phyloP scores from a whole-genome alignment of 2,888 invertebrate genomes.

The Sericinus montela region DNA sequence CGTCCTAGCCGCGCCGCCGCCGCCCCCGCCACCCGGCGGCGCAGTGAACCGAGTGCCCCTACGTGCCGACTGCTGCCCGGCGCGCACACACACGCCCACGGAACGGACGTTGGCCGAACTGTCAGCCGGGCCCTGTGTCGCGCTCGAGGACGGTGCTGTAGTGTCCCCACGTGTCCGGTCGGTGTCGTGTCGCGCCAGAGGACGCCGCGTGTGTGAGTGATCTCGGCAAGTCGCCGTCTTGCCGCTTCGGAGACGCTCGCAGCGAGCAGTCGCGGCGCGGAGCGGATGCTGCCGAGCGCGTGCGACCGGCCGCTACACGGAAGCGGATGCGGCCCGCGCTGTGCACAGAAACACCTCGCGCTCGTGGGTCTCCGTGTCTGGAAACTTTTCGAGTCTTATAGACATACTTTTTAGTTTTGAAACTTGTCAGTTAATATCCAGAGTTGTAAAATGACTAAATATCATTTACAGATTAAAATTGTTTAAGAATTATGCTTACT shows the following conservation, averaged over 20 bases:
- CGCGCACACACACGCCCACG: constrained; percentile 1
- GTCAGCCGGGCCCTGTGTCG: neutral
- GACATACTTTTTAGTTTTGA: constrained; percentile 49
- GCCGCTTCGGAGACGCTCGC: no score
- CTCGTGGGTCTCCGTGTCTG: constrained; percentile 22
- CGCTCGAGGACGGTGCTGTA: constrained; percentile 8
- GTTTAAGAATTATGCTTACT: constrained; percentile 78
- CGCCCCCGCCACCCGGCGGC: constrained; percentile 55
- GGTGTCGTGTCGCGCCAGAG: neutral
- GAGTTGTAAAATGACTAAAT: constrained; percentile 70
- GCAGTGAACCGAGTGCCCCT: constrained; percentile 22
- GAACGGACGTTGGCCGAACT: neutral
- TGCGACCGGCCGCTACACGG: no score
- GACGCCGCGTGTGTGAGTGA: constrained; percentile 9
- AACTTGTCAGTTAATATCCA: constrained; percentile 59
- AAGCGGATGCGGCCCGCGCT: constrained; percentile 6
- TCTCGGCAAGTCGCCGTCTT: neutral
- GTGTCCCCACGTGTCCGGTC: constrained; percentile 11
- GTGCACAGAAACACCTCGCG: constrained; percentile 31
- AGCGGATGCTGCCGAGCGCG: no score
- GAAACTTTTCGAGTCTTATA: constrained; percentile 31
- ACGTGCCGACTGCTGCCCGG: constrained; percentile 18
- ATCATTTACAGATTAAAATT: constrained; percentile 70
- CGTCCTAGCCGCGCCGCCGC: constrained; percentile 75
- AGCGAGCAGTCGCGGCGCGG: neutral